phyloP scores from a whole-genome alignment of 2,113 vertebrate genomes.

The Grammomys surdaster region DNA sequence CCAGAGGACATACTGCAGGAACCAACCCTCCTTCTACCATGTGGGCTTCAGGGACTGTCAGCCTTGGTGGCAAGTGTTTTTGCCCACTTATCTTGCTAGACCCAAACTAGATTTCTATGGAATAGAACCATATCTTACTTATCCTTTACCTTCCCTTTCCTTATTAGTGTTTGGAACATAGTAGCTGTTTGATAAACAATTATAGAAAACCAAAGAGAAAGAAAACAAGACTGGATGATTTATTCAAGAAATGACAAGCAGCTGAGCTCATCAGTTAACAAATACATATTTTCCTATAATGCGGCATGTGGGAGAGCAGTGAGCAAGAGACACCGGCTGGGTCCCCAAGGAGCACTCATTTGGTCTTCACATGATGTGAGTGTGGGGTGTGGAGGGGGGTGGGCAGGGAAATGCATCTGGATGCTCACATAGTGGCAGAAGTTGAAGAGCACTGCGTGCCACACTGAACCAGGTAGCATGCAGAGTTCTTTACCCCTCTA shows the following conservation, averaged over 20 bases:
- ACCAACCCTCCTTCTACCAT: neutral
- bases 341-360: neutral
- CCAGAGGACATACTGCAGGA: neutral
- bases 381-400: neutral
- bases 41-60: neutral
- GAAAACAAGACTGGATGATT: neutral
- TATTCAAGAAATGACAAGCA: neutral
- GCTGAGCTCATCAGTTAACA: neutral
- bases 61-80: neutral
- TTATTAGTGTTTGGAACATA: constrained; percentile 5
- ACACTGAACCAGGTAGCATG: neutral
- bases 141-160: neutral
- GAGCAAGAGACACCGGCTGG: neutral
- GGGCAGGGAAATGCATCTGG: neutral
- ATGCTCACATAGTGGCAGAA: neutral
- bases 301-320: neutral
- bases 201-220: constrained; percentile 39
- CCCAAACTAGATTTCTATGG: neutral
- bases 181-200: constrained; percentile 25
- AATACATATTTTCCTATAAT: neutral
- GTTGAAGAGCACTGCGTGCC: neutral
- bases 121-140: neutral
- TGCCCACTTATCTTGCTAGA: neutral
- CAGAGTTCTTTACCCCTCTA: neutral
- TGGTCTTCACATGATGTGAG: neutral